Percentiles rank a stretch among this genome's conserved stretches.
Conservation (phyloP, 2,797 vertebrate genomes). For the Sylvilagus floridanus region DNA sequence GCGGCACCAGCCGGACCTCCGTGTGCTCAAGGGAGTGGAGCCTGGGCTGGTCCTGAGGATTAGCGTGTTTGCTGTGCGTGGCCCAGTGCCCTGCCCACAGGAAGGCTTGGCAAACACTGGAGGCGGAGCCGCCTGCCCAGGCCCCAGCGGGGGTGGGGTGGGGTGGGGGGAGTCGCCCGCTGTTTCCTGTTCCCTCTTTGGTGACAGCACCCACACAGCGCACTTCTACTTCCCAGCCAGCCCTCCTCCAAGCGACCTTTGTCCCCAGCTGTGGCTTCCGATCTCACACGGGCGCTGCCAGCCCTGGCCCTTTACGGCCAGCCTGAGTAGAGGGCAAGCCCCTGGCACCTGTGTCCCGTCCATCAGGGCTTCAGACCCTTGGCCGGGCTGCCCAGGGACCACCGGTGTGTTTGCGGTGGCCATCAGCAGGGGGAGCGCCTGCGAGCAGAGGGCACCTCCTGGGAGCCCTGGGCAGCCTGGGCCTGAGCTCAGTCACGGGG, state of each 20-base stretch:
- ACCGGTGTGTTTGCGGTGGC: not conserved
- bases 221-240: no score
- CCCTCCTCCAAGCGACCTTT: not conserved
- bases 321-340: not conserved
- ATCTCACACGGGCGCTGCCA: not conserved
- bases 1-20: rapidly evolving
- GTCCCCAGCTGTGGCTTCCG: not conserved
- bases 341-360: not conserved
- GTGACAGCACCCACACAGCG: rapidly evolving
- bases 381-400: not conserved
- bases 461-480: not conserved
- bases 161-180: no score
- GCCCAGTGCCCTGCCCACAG: not conserved
- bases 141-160: no score
- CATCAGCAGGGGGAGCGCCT: not conserved
- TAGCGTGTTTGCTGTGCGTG: not conserved
- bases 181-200: not conserved
- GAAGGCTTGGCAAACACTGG: not conserved
- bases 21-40: not conserved
- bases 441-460: no score
- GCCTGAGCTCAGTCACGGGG: not conserved
- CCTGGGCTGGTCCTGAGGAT: not conserved
- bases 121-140: no score
- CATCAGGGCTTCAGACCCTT: not conserved
- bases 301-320: not conserved